A percentile compares a stretch with the other conserved stretches of the same genome.
phyloP scores from a whole-genome alignment of 2,113 vertebrate species.

The Rhinoderma darwinii region DNA sequence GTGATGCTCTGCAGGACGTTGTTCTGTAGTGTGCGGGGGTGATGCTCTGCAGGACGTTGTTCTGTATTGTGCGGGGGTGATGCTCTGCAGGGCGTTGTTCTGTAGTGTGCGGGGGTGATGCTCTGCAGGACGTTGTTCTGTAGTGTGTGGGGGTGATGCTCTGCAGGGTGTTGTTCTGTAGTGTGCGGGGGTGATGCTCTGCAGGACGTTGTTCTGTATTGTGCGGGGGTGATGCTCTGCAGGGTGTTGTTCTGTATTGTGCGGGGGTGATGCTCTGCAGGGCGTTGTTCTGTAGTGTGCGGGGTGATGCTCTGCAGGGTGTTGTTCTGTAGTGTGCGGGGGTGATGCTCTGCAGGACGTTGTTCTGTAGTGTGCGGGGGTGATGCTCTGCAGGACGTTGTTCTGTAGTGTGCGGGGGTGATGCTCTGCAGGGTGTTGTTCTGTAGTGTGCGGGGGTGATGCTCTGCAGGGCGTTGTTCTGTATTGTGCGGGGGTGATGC shows the following conservation, averaged over 20 bases:
- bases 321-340: not conserved
- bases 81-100: not conserved
- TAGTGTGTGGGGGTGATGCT: not conserved
- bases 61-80: not conserved
- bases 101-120: not conserved
- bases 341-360: not conserved
- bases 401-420: not conserved
- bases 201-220: too few relatives aligned
- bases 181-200: not conserved
- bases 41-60: not conserved
- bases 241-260: too few relatives aligned
- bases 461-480: not conserved
- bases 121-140: not conserved
- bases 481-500: not conserved
- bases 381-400: not conserved
- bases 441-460: not conserved
- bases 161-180: not conserved
- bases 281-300: slow-evolving; percentile 30
- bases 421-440: not conserved
- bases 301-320: not conserved
- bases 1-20: not conserved
- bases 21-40: not conserved
- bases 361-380: not conserved
- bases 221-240: too few relatives aligned
- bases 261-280: slow-evolving; percentile 68